A percentile compares a stretch with the other conserved stretches of the same genome.
Evolutionary conservation across 2,797 vertebrate species (phyloP).

Genomic region (Synaphobranchus kaupii): DNA sequence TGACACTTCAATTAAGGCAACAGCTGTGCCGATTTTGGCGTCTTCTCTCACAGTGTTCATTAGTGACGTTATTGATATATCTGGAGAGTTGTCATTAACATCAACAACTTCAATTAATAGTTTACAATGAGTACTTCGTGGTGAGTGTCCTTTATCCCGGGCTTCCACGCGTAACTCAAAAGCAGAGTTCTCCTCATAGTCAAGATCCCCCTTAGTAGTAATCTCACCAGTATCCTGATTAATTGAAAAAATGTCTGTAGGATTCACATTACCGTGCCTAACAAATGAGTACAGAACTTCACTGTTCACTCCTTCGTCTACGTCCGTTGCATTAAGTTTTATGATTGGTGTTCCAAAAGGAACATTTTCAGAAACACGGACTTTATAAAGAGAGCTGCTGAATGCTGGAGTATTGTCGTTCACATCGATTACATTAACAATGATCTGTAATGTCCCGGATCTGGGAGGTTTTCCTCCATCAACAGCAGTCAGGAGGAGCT

Average conservation of each 20-base stretch:
- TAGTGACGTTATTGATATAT: conserved; percentile 45
- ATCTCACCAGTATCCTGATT: conserved; percentile 55
- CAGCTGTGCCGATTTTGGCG: conserved; percentile 38
- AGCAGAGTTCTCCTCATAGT: conserved; percentile 56
- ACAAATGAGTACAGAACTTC: conserved; percentile 47
- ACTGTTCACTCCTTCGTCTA: conserved; percentile 49
- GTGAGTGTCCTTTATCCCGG: conserved; percentile 42
- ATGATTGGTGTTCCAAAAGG: conserved; percentile 35
- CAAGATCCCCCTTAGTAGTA: conserved; percentile 43
- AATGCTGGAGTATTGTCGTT: conserved; percentile 59
- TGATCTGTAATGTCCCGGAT: conserved; percentile 44
- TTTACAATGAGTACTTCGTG: conserved; percentile 49
- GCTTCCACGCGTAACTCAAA: conserved; percentile 66
- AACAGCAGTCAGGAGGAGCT: conserved; percentile 48
- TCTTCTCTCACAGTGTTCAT: conserved; percentile 46
- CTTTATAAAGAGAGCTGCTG: conserved; percentile 51
- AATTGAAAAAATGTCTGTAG: conserved; percentile 38
- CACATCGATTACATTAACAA: conserved; percentile 54
- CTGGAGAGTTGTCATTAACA: conserved; percentile 56
- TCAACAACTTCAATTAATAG: conserved; percentile 54
- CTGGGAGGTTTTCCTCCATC: conserved; percentile 53
- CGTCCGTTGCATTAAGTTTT: conserved; percentile 48
- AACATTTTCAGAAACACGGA: conserved; percentile 40
- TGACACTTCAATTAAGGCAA: conserved; percentile 46
- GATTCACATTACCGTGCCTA: conserved; percentile 37